Conservation (phyloP, 2,797 vertebrate genomes). For the Myotis myotis region DNA sequence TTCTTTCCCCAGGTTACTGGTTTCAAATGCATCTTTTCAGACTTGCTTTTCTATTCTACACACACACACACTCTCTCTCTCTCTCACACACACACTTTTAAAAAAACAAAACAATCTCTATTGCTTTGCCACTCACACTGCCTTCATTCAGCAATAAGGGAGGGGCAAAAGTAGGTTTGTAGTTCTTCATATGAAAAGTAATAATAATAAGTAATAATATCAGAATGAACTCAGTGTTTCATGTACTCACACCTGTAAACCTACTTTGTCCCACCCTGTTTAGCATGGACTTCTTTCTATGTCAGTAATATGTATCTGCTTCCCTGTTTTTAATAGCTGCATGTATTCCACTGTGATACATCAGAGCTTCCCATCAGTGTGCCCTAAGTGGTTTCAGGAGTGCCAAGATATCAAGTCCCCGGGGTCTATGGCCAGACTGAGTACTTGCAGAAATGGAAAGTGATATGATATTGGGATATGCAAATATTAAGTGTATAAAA, state of each 20-base stretch:
- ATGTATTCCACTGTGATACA: accelerated
- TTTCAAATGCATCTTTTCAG: background rate
- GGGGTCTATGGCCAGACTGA: background rate
- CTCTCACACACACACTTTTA: background rate
- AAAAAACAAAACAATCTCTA: background rate
- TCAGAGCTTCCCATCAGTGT: background rate
- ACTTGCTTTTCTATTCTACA: background rate
- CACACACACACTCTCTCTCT: background rate
- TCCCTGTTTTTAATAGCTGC: background rate
- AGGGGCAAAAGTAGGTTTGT: background rate
- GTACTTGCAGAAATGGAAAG: background rate
- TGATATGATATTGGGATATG: background rate
- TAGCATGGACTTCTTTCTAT: background rate
- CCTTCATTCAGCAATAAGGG: background rate
- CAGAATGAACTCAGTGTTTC: background rate
- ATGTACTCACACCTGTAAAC: background rate
- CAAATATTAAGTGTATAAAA: background rate
- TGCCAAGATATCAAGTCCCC: background rate
- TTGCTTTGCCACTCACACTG: background rate
- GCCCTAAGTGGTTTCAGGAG: background rate
- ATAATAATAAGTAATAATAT: background rate
- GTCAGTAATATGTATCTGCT: background rate
- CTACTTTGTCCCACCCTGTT: background rate
- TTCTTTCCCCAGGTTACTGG: background rate
- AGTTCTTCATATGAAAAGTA: background rate